Base-by-base conservation (phyloP, 1,140 invertebrate species). In the Drosophila elegans region DNA sequence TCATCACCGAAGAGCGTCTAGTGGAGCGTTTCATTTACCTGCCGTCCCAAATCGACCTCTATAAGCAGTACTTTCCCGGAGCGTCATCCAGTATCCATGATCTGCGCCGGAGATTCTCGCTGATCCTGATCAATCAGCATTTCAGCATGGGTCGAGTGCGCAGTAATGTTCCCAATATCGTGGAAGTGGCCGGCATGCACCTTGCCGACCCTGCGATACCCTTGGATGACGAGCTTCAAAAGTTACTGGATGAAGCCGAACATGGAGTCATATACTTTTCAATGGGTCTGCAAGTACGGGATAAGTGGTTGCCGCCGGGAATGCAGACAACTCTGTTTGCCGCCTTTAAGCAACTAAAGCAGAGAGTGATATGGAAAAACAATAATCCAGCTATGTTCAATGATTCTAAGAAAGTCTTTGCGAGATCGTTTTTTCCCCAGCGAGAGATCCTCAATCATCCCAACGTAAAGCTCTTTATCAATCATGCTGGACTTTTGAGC, bases 181-280 rank as follows among this genome's bases (percentile, higher is more conserved):
- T 91, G 0, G 90, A 91, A 41, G 85, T 95, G n/a, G 95, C 94
- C 0, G 94, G 94, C 0, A 91, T 95, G 66, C 95, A 95, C 68
- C 75, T 92, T 89, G 27, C 4, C 89, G 94, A 46, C 93, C 68
- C 57, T 0, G 4, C 74, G 1, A 62, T 46, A 1, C 46, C 92
- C n/a, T 62, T 94, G 13, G 63, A 56, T 3, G 51, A 7, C 0
- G 41, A 71, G 3, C 78, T 94, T 0, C 83, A 94, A 80, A 81
- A 91, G 38, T 93, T 95, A 71, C 77, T 96, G 38, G 94, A 95
- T 56, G 90, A 93, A 42, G 93, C 94, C 0, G 90, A 81, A 7
- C 59, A 95, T 10, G 95, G 94, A 4, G 93, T 93, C 0, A 81
- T 96, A 3, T 94, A 94, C 36, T 94, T 95, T 39, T 95, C 93